Conservation (phyloP, 2,797 vertebrate genomes). For the Halcyon chelicuti region DNA sequence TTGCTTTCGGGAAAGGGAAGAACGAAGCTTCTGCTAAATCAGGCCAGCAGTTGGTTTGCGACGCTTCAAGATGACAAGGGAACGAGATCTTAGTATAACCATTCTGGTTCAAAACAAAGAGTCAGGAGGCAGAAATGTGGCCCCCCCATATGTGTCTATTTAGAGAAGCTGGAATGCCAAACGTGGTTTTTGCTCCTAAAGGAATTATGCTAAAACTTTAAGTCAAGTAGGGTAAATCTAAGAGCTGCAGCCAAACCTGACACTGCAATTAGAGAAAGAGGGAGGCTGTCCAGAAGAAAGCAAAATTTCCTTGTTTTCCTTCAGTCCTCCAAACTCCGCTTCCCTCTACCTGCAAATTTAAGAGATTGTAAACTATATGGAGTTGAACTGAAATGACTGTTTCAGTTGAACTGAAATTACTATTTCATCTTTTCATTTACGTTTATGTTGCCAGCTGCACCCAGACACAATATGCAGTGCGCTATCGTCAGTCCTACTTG, state of each 20-base stretch:
- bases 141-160: background rate
- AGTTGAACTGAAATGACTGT: too few relatives aligned
- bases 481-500: background rate
- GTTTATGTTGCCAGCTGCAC: background rate
- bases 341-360: background rate
- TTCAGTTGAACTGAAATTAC: too few relatives aligned
- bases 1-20: slow-evolving; percentile 1
- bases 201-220: background rate
- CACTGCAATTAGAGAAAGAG: background rate
- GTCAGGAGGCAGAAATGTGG: background rate
- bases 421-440: background rate
- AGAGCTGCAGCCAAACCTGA: background rate
- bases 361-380: background rate
- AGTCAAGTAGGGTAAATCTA: background rate
- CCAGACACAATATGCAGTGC: background rate
- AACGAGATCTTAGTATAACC: background rate
- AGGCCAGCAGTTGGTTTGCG: background rate
- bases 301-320: background rate
- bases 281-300: background rate
- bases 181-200: background rate
- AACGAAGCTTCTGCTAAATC: slow-evolving; percentile 6
- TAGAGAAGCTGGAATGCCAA: background rate
- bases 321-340: background rate
- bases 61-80: background rate
- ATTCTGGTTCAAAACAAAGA: background rate